Base-by-base conservation (phyloP, 2,113 vertebrate genomes). In the Megalops atlanticus region DNA sequence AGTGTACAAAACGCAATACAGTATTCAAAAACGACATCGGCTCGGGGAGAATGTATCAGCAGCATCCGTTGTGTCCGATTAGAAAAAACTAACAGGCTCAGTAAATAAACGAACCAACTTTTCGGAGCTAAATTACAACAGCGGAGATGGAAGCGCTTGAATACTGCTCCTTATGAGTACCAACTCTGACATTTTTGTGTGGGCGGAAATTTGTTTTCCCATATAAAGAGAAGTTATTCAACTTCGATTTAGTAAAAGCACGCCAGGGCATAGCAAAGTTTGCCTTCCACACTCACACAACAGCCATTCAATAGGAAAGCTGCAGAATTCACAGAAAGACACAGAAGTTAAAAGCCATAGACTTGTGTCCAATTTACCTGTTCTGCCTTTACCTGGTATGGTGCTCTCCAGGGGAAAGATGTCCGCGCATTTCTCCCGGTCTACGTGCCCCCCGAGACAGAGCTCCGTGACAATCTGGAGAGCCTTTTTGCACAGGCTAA, bases 401-500 rank as follows among this genome's bases (percentile, higher is more conserved):
- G 85, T 91, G 84, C 95, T 94, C 92, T 92, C 92, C 86, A 88
- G 85, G 12, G 96, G 96, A 36, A 98, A 96, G 89, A 99, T 97
- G 86, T 96, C 95, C 14, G 96, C 93, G 72, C 97, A 99, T 92
- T 96, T 97, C 89, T 98, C 96, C 89, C 94, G 90, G 83, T 97
- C 96, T 82, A 98, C 96, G 86, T 96, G 94, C 80, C 96, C 97
- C 31, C 95, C 93, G 76, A 97, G 95, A 88, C 97, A 99, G 64
- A 99, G 96, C 91, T 98, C 97, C 74, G 96, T 96, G 70, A 99
- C 94, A 89, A 99, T 97, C 84, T 97, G 96, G 84, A 99, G 94
- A 80, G 97, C 97, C 91, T 96, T 95, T 83, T 98, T 95, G 94
- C 97, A 99, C 91, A 98, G 87, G 92, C 95, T 96, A 89, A 96